Base-by-base conservation (phyloP, 2,113 vertebrate genomes). In the Paradisaea rubra region DNA sequence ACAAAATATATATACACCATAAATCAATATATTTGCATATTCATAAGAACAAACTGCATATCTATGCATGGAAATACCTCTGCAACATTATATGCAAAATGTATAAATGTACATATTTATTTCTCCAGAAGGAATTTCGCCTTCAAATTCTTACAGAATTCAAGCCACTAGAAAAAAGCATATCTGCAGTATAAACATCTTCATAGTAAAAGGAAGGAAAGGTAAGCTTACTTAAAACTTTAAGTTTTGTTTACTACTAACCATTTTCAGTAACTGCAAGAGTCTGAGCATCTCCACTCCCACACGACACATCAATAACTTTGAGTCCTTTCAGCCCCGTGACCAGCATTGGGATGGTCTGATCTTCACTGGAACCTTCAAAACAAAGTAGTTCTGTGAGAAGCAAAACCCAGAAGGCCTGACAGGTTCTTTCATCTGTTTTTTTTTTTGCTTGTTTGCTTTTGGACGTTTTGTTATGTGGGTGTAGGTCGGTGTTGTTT, bases 241-340 rank as follows among this genome's bases (percentile, higher is more conserved):
- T 33, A 68, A 39, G 23, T n/a, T 69, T 13, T 17, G 19, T 49
- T 89, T 72, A 54, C 28, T 77, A 95, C 97, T 45, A 93, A 99
- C 99, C 99, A 33, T 99, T 99, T 92, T 99, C 99, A 33, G 99
- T 99, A 89, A 99, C 99, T 9, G 99, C 98, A 35, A 99, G 98
- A 14, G 99, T 99, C 91, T 99, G 99, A 33, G 99, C 99, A 81
- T 99, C 99, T 42, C 99, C 99, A 64, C 99, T 99, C 3, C 99
- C 99, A 97, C 99, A 99, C 0, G 99, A 98, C 65, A 99, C 99
- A 66, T 99, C 99, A 44, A 99, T 97, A 82, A 99, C 99, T 96
- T 99, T 99, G 41, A 99, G 96, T 21, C 99, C 99, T 96, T 99
- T 99, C 59, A 99, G 97, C 3, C 99, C 99, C 0, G 98, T 99